Percentiles rank a stretch among this genome's conserved stretches.
These are phyloP conservation scores for Trichonephila inaurata DNA, from an alignment of 1,140 invertebrate genomes.

Conservation along the genomic window DNA sequence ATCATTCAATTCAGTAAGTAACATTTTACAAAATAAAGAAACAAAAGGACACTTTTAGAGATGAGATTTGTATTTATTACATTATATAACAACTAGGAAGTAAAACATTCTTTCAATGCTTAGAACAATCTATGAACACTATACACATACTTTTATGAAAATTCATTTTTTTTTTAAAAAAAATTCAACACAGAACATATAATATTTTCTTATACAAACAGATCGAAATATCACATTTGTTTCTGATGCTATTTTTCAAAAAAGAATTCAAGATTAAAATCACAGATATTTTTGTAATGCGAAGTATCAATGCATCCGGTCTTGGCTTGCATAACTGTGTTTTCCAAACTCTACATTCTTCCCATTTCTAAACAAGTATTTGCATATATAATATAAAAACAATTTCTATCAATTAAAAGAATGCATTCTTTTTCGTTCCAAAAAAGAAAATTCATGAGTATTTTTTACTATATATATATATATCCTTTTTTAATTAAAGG, in stretches of 20 bases:
- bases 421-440: neutral
- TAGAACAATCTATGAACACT: constrained; percentile 76
- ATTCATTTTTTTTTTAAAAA: constrained; percentile 76
- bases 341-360: constrained; percentile 76
- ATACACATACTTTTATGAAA: constrained; percentile 76
- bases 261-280: constrained; percentile 76
- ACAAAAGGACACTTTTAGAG: constrained; percentile 52
- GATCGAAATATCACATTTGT: constrained; percentile 76
- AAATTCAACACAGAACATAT: constrained; percentile 77
- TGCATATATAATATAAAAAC: neutral
- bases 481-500: neutral
- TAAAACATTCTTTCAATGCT: constrained; percentile 77
- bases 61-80: constrained; percentile 76
- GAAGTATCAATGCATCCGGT: constrained; percentile 66
- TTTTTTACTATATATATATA: no score
- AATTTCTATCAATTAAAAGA: neutral
- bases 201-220: constrained; percentile 77
- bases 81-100: constrained; percentile 76
- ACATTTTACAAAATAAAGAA: neutral
- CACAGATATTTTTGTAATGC: constrained; percentile 76
- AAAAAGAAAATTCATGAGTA: no score
- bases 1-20: neutral
- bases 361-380: constrained; percentile 46
- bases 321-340: constrained; percentile 33
- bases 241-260: constrained; percentile 76